Evolutionary conservation across 23 tunicate species (phyloP), one percentile per base, ranked within the genome.

Genomic region (Botrylloides violaceus): DNA sequence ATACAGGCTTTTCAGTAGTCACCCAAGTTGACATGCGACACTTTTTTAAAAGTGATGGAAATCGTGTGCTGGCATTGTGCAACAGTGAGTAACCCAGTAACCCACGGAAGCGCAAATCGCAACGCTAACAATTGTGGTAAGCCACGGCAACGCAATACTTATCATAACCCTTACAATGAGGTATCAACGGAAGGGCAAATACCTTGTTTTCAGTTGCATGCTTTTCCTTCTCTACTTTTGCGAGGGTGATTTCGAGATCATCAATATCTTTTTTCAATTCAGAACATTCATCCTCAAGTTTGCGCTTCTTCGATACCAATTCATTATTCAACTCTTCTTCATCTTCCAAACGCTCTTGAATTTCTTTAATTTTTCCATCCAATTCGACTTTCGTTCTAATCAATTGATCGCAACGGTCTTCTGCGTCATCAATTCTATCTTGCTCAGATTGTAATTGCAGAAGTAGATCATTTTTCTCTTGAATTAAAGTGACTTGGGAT

Each of bases 281-380:
- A 30, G 85, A 78, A 36, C 91, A 82, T 81, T 93, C 92, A 50
- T 86, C 84, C 66, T 93, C 98, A 4, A 93, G 76, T 58, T 86
- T 93, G 39, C 91, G 61, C 49, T 85, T 85, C 65, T 93, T 93
- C 4, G 93, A 76, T 2, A 78, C 83, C 50, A 93, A 66, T 53
- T 93, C 91, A 43, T 86, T 79, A 58, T 81, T 85, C 29, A 81
- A 65, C 34, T 83, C 95, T 60, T 86, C 95, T 59, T 93, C 98
- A 75, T 93, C 98, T 59, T 93, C 98, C 28, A 93, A 58, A 32
- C 98, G 77, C 64, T 93, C 98, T 6, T 71, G 75, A 34, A 86
- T 63, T 53, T 93, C 98, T 47, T 91, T 91, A 36, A 91, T 83
- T 77, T 91, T 91, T n/a, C 98, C 98, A 65, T 91, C 98, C 84